Evolutionary conservation across 2,888 invertebrate genomes (phyloP), one percentile per base, ranked within the genome.

Genomic region (Tetragonisca angustula): DNA sequence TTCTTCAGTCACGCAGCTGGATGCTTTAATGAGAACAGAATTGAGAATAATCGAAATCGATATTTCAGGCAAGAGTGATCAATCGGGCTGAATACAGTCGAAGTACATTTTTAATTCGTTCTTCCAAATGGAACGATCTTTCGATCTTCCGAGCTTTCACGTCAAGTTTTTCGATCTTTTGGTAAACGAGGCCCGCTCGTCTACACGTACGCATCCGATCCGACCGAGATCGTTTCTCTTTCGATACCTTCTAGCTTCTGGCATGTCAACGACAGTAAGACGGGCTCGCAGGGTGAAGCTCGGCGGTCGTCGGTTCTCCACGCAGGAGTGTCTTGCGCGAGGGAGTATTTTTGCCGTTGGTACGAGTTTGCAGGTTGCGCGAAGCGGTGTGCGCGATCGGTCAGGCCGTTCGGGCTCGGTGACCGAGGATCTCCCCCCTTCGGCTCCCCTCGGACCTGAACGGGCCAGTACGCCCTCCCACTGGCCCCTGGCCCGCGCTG

Each of bases 321-420:
- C 76, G 87, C 85, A 85, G 87, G 89, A 90, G 90, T 88, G 87
- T 90, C 88, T 89, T 81, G 86, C 87, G 88, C 86, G 84, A 89
- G 88, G 88, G 87, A 89, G 79, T 84, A 92, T 91, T 92, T 92
- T 92, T 92, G 90, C 92, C 88, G 92, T 88, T 90, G 92, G 91
- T 92, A 91, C 92, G 89, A 89, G 92, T 92, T 91, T 90, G 89
- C 92, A 92, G 92, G 92, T 92, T 92, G 92, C 91, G 92, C 92
- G 90, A 88, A 81, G 89, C 86, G 89, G 89, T 89, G 84, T 86
- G 91, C 91, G 92, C 90, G 91, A 90, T 90, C 91, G 87, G 89
- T 73, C 83, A 77, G 89, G 88, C 80, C 74, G 86, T 86, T 84
- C 78, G 89, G 89, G 91, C 92, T 91, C 92, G 92, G 93, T 92